Evolutionary conservation across 2,888 invertebrate species (phyloP).

Genomic region (Ditula angustiorana): DNA sequence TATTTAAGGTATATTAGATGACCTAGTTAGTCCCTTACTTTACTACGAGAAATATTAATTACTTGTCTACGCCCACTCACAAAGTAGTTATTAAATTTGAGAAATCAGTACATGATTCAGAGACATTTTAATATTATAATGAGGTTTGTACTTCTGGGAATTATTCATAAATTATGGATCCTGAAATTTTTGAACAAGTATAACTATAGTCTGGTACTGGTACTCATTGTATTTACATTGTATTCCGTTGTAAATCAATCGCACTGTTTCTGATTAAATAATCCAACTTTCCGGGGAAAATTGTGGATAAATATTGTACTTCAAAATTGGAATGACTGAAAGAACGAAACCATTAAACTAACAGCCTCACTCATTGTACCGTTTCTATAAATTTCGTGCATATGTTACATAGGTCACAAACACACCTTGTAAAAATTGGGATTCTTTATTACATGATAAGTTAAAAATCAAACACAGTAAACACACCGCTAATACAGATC

Average conservation of each 20-base stretch:
- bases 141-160: neutral
- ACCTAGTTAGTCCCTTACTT: neutral
- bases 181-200: neutral
- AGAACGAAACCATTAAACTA: neutral
- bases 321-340: neutral
- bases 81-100: neutral
- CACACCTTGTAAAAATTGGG: too few relatives aligned
- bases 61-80: neutral
- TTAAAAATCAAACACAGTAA: neutral
- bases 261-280: slow-evolving; percentile 6
- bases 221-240: too few relatives aligned
- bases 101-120: neutral
- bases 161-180: slow-evolving; percentile 9
- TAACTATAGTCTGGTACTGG: too few relatives aligned
- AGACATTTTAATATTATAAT: slow-evolving; percentile 1
- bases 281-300: neutral
- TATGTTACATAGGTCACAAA: too few relatives aligned
- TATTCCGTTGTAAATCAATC: slow-evolving; percentile 11
- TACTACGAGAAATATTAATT: neutral
- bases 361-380: neutral
- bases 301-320: slow-evolving; percentile 2
- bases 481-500: neutral
- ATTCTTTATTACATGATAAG: too few relatives aligned
- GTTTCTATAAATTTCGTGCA: neutral
- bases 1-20: too few relatives aligned